Percentiles rank a stretch among this genome's conserved stretches.
Conservation (phyloP, 2,113 vertebrate species). For the Menura novaehollandiae region DNA sequence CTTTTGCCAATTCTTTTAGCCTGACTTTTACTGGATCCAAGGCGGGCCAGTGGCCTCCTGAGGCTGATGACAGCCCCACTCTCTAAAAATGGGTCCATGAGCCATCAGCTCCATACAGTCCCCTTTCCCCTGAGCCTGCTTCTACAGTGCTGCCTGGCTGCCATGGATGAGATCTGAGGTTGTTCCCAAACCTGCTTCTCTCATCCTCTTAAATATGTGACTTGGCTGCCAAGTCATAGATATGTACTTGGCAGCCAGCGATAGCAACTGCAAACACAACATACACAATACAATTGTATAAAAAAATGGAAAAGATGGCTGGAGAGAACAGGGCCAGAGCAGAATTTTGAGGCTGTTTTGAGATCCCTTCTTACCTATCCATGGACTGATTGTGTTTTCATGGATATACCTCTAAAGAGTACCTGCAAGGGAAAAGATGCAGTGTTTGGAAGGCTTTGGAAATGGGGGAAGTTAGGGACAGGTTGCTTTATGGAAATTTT, state of each 20-base stretch:
- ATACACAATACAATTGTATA: background rate
- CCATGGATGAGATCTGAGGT: background rate
- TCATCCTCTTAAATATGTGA: slow-evolving; percentile 51
- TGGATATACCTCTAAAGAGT: background rate
- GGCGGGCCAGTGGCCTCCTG: background rate
- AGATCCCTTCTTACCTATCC: background rate
- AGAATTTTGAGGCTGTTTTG: background rate
- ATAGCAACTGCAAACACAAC: slow-evolving; percentile 53
- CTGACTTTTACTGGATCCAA: background rate
- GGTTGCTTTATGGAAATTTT: background rate
- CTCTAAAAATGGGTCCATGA: background rate
- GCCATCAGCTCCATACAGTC: background rate
- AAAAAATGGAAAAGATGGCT: background rate
- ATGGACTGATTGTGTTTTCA: background rate
- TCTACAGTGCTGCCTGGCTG: background rate
- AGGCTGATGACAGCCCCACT: background rate
- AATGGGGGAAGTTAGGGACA: background rate
- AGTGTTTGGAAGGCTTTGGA: background rate
- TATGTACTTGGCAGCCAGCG: slow-evolving; percentile 44
- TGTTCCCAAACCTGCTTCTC: slow-evolving; percentile 33
- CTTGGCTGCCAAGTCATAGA: slow-evolving; percentile 47
- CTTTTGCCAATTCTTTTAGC: background rate
- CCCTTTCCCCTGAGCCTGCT: background rate
- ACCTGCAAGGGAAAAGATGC: background rate
- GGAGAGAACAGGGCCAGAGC: background rate